Base-by-base conservation (phyloP, 2,113 vertebrate species). In the Lasiurus cinereus region DNA sequence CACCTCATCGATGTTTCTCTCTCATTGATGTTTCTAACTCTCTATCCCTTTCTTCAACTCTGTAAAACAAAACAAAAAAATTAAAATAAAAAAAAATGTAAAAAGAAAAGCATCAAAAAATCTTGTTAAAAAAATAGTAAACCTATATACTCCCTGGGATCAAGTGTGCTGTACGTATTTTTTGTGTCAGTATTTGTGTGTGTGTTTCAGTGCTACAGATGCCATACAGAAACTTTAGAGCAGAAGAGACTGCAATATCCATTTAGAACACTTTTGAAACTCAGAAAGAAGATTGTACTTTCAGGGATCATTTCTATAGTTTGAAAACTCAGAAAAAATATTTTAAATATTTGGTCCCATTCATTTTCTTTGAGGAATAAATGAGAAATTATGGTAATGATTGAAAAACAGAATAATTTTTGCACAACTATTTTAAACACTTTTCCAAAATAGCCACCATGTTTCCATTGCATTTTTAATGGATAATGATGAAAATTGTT, bases 221-320 rank as follows among this genome's bases (percentile, higher is more conserved):
- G 33, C 33, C 2, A 12, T 52, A 12, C 24, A 29, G 52, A 43
- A 29, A 48, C 5, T 27, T 72, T 15, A 74, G 5, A 24, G 46
- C 22, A 67, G 11, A 29, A 7, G 3, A 48, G 8, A 1, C 24
- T 39, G 48, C 19, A 15, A 11, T 0, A 15, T 50, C 2, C 3
- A 31, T 66, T 52, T 74, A 56, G 6, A 77, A 77, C 31, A 54
- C 0, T 62, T 67, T 46, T 13, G 31, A 48, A 2, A 62, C 13
- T 24, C 14, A 43, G n/a, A 62, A 80, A 78, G 56, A 59, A 59
- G 22, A 59, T 21, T 59, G 56, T 24, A 24, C 9, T 24, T 59
- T 22, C 56, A 59, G 56, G 22, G 21, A 59, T 59, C 21, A 24
- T 11, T 22, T 59, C 56, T 59, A 59, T 24, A 59, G 22, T 59